Base-by-base conservation (phyloP, 1,140 invertebrate genomes). In the Drosophila sechellia region DNA sequence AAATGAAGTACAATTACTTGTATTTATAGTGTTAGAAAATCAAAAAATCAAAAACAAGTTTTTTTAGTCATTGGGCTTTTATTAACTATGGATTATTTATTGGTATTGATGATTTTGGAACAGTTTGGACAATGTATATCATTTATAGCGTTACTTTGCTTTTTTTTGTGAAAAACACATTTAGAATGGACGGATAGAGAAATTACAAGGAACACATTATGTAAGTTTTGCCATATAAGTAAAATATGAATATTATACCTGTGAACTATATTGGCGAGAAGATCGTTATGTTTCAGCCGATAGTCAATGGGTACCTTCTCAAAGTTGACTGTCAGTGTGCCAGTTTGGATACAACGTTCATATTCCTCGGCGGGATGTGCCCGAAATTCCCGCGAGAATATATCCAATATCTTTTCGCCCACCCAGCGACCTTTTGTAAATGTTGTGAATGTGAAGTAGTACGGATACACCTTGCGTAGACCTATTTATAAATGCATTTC, bases 341-440 rank as follows among this genome's bases (percentile, higher is more conserved):
- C 98, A 54, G 96, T 96, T 78, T 96, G 95, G 79, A 99, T 98
- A 89, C 97, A 98, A 43, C 97, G 94, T 92, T 97, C 97, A 92
- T 98, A 98, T 92, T 98, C 96, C 84, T 98, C 97, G 4, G 96
- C 96, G 1, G 97, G 97, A 93, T 98, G 97, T 5, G 97, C 97
- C 17, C 97, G 94, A 92, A 99, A 99, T 93, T 99, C 99, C 52
- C 96, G 93, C 1, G 96, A 95, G 92, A 99, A 99, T 17, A 99
- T 97, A 83, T 99, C 98, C 52, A 98, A 93, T 46, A 99, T 96
- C 87, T 96, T 96, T 91, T 98, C 96, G 11, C 98, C 98, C 11
- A 99, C 96, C 99, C 99, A 99, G 66, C 99, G 95, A 2, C 98
- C 98, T 94, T 99, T 99, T 17, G 97, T 98, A 94, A 98, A 98